phyloP scores from a whole-genome alignment of 2,113 vertebrate species.

The Ploceus nigricollis region DNA sequence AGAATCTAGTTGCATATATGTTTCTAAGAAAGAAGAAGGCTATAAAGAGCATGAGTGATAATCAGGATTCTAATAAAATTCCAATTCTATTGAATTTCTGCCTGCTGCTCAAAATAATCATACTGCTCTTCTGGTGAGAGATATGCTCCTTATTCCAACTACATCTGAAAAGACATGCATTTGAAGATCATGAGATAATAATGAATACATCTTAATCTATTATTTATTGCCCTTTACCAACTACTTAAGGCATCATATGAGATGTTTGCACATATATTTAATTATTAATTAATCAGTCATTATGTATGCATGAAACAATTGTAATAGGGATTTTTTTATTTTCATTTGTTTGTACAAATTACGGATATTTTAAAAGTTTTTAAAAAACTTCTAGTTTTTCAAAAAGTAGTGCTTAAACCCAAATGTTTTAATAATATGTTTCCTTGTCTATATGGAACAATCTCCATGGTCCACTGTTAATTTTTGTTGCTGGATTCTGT shows the following conservation, averaged over 20 bases:
- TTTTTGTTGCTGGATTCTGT: not conserved
- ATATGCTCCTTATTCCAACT: not conserved
- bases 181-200: not conserved
- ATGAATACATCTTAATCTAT: not conserved
- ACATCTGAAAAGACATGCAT: not conserved
- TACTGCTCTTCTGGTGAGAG: not conserved
- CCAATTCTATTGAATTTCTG: not conserved
- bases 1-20: not conserved
- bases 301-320: not conserved
- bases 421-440: not conserved
- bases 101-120: not conserved
- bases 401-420: not conserved
- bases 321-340: not conserved
- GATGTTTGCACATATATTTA: not conserved
- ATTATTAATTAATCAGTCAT: not conserved
- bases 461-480: not conserved
- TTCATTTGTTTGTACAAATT: not conserved
- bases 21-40: not conserved
- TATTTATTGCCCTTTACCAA: not conserved
- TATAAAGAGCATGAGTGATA: not conserved
- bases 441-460: not conserved
- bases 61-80: not conserved
- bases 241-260: not conserved
- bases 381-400: not conserved
- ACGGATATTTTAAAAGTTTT: not conserved